Conservation (phyloP, 2,797 vertebrate genomes). For the Tympanoctomys barrerae region DNA sequence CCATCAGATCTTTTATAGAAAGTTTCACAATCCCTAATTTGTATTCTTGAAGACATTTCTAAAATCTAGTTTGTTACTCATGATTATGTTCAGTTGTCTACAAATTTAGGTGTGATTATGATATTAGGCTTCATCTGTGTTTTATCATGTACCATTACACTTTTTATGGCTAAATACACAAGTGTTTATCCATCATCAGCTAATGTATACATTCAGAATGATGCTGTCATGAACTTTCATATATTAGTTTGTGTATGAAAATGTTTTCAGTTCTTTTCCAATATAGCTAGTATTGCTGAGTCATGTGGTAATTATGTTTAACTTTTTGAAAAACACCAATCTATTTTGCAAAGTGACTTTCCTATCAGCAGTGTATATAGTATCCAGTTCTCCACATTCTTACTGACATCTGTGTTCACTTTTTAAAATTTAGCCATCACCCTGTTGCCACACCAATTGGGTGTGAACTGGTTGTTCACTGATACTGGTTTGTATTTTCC, state of each 20-base stretch:
- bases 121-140: conserved; percentile 29
- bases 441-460: background rate
- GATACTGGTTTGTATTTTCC: conserved; percentile 47
- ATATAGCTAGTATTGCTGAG: conserved; percentile 16
- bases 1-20: background rate
- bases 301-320: background rate
- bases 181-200: conserved; percentile 1
- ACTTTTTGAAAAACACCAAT: conserved; percentile 32
- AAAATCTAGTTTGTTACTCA: background rate
- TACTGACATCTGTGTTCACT: background rate
- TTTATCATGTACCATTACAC: background rate
- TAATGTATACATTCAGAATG: background rate
- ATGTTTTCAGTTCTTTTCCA: background rate
- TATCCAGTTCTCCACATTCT: conserved; percentile 20
- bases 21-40: background rate
- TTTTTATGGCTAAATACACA: conserved; percentile 16
- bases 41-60: conserved; percentile 17
- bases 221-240: background rate
- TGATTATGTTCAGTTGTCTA: background rate
- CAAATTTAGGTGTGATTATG: conserved; percentile 16
- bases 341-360: background rate
- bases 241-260: background rate
- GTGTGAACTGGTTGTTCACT: background rate
- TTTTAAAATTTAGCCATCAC: background rate
- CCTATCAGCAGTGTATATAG: background rate